phyloP scores from a whole-genome alignment of 2,113 vertebrate species.

The Eclectus roratus region DNA sequence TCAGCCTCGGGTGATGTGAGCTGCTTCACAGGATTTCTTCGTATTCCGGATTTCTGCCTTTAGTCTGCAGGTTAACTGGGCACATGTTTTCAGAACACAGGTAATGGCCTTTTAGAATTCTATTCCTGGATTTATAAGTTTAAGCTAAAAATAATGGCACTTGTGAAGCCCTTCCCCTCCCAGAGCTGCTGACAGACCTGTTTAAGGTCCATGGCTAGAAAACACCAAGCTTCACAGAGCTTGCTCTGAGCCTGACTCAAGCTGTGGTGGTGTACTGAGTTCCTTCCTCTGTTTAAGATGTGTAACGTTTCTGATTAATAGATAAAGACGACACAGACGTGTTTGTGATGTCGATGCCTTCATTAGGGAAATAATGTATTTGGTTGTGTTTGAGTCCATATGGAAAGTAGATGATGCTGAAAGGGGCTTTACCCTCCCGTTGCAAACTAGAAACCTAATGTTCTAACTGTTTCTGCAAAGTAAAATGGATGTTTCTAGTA shows the following conservation, averaged over 20 bases:
- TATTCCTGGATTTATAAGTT: not conserved
- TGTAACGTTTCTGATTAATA: not conserved
- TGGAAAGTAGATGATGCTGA: constrained; percentile 18
- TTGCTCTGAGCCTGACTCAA: not conserved
- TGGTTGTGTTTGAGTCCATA: not conserved
- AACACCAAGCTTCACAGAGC: not conserved
- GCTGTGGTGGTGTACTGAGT: not conserved
- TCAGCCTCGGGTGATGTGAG: constrained; percentile 18
- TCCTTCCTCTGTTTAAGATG: constrained; percentile 23
- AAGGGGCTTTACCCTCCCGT: constrained; percentile 30
- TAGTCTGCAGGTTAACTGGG: constrained; percentile 23
- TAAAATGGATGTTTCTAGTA: constrained; percentile 4
- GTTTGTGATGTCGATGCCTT: not conserved
- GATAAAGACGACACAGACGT: not conserved
- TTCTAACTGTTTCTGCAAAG: constrained; percentile 20
- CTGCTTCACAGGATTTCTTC: not conserved
- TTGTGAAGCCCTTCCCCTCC: not conserved
- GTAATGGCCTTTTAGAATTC: not conserved
- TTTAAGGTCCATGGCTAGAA: not conserved
- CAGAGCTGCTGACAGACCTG: not conserved
- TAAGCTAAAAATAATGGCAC: not conserved
- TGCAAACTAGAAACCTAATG: not conserved
- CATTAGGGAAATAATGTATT: not conserved
- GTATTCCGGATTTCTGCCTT: not conserved
- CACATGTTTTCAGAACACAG: not conserved